Evolutionary conservation across 2,888 invertebrate species (phyloP).

Genomic region (Cataglyphis albicans): DNA sequence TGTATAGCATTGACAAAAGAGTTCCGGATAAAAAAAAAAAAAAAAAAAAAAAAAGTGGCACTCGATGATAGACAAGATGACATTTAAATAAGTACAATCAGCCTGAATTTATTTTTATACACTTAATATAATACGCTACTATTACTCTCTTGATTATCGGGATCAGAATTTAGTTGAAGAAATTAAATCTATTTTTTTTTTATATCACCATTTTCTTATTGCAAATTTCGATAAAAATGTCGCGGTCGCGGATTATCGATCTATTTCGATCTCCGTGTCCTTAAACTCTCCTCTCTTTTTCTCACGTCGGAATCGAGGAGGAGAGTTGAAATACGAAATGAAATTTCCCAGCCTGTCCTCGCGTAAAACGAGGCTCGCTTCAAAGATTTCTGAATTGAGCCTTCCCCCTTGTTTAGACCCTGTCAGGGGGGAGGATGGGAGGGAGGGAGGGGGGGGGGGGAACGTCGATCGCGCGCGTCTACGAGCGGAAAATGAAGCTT

Average conservation of each 20-base stretch:
- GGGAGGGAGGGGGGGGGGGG: too few species aligned
- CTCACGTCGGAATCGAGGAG: not conserved
- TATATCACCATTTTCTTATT: not conserved
- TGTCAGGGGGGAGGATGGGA: not conserved
- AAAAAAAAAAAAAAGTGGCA: not conserved
- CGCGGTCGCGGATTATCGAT: constrained; percentile 18
- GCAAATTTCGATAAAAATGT: constrained; percentile 33
- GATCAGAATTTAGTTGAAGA: not conserved
- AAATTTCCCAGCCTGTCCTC: constrained; percentile 5
- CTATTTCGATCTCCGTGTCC: constrained; percentile 1
- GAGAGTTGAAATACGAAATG: constrained; percentile 1
- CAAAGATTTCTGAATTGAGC: constrained; percentile 16
- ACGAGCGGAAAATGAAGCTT: constrained; percentile 14
- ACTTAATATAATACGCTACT: not conserved
- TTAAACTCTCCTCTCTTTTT: constrained; percentile 4
- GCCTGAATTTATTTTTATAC: not conserved
- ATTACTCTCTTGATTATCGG: not conserved
- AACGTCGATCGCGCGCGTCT: constrained; percentile 7
- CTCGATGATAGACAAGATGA: not conserved
- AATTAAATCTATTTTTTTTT: constrained; percentile 2
- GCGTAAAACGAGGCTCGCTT: not conserved
- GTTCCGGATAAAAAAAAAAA: not conserved
- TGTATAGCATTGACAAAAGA: not conserved
- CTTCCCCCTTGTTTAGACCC: constrained; percentile 7
- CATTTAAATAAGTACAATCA: not conserved